Percentiles rank a stretch among this genome's conserved stretches.
Conservation (phyloP, 2,113 vertebrate genomes). For the Melanerpes formicivorus region DNA sequence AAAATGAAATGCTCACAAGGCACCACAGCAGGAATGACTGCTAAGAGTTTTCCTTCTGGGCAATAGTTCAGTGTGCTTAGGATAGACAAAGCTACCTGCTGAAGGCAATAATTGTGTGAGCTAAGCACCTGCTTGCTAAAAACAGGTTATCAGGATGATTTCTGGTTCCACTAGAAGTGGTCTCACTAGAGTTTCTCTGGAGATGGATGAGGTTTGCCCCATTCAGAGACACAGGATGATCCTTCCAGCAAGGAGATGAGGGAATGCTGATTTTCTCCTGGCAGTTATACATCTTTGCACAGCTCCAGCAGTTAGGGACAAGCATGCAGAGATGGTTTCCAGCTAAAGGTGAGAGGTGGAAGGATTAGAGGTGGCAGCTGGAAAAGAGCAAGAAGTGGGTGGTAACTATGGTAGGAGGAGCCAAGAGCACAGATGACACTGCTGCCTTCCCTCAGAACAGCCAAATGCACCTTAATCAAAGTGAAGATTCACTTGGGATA, state of each 20-base stretch:
- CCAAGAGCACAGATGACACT: background rate
- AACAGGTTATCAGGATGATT: background rate
- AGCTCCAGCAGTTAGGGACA: background rate
- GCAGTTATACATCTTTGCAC: background rate
- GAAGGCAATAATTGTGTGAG: background rate
- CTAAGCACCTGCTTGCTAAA: constrained; percentile 13
- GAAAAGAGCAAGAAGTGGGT: background rate
- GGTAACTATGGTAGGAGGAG: background rate
- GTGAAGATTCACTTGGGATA: background rate
- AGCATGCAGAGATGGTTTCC: background rate
- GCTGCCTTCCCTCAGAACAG: background rate
- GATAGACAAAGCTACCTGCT: background rate
- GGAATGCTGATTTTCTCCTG: background rate
- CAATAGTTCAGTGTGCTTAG: background rate
- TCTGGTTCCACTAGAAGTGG: background rate
- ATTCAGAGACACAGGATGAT: background rate
- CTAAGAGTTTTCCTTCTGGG: background rate
- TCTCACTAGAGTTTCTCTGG: background rate
- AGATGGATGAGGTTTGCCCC: background rate
- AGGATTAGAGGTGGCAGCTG: background rate
- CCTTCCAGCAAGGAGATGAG: background rate
- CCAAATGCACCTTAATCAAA: background rate
- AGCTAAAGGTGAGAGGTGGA: background rate
- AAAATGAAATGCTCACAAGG: background rate
- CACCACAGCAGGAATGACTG: background rate